phyloP scores from a whole-genome alignment of 2,113 vertebrate genomes.

The Rhadina sibilatrix region DNA sequence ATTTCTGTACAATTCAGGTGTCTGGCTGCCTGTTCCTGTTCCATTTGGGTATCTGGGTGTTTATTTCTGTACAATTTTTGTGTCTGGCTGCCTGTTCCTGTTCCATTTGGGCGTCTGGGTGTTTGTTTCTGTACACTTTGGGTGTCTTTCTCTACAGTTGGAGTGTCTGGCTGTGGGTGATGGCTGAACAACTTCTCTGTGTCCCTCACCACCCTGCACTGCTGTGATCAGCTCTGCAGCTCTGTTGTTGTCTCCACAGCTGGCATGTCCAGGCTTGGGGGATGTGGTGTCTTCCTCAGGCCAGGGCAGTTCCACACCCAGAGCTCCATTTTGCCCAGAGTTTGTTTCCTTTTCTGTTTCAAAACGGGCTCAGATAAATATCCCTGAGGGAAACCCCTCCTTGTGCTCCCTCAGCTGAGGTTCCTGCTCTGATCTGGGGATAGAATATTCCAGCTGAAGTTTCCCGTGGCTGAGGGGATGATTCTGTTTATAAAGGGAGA shows the following conservation, averaged over 20 bases:
- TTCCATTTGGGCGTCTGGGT: neutral
- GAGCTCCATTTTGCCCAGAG: fast-evolving
- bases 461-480: neutral
- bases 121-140: neutral
- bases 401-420: neutral
- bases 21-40: too few species aligned
- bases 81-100: neutral
- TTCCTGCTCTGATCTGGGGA: neutral
- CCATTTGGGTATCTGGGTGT: neutral
- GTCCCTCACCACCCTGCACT: neutral
- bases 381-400: neutral
- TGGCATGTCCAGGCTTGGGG: neutral
- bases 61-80: neutral
- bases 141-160: neutral
- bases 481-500: neutral
- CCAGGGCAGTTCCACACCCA: neutral
- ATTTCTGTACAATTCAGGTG: neutral
- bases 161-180: neutral
- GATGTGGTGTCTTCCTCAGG: neutral
- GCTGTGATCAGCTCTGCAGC: fast-evolving
- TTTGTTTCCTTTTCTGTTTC: neutral
- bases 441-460: neutral
- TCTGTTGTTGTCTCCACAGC: fast-evolving
- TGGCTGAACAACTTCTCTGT: neutral
- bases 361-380: neutral